A percentile compares a stretch with the other conserved stretches of the same genome.
These are phyloP conservation scores for Hypomecis punctinalis DNA, from an alignment of 2,888 invertebrate species.

Conservation along the genomic window DNA sequence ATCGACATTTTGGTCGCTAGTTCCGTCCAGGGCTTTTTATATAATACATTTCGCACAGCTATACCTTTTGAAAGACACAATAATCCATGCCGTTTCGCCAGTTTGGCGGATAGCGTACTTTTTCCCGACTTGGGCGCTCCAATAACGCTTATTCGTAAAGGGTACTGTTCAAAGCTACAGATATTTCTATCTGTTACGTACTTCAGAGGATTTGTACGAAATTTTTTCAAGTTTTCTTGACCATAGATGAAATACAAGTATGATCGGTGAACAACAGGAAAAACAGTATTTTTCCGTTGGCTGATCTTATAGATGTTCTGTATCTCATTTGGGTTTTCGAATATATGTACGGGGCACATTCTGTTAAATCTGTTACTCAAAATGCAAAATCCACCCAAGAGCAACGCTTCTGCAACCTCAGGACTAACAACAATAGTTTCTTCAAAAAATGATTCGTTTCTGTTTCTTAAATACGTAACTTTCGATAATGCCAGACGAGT, in stretches of 20 bases:
- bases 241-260: constrained; percentile 86
- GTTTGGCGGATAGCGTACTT: constrained; percentile 82
- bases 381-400: constrained; percentile 85
- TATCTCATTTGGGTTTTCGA: constrained; percentile 75
- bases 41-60: constrained; percentile 78
- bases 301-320: constrained; percentile 77
- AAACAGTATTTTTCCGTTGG: constrained; percentile 71
- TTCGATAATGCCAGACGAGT: constrained; percentile 56
- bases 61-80: constrained; percentile 82
- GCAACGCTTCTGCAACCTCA: constrained; percentile 84
- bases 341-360: constrained; percentile 87
- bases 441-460: constrained; percentile 83
- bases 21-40: constrained; percentile 80
- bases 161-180: constrained; percentile 73
- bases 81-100: constrained; percentile 82
- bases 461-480: constrained; percentile 65
- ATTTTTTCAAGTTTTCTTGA: constrained; percentile 74
- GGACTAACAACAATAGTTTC: constrained; percentile 80
- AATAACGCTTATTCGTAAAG: constrained; percentile 83
- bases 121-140: constrained; percentile 88
- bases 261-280: constrained; percentile 84
- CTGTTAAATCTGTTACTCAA: constrained; percentile 86
- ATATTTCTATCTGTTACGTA: constrained; percentile 76
- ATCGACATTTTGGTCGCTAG: constrained; percentile 72
- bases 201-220: constrained; percentile 83